Base-by-base conservation (phyloP, 2,797 vertebrate species). In the Pseudopleuronectes americanus region DNA sequence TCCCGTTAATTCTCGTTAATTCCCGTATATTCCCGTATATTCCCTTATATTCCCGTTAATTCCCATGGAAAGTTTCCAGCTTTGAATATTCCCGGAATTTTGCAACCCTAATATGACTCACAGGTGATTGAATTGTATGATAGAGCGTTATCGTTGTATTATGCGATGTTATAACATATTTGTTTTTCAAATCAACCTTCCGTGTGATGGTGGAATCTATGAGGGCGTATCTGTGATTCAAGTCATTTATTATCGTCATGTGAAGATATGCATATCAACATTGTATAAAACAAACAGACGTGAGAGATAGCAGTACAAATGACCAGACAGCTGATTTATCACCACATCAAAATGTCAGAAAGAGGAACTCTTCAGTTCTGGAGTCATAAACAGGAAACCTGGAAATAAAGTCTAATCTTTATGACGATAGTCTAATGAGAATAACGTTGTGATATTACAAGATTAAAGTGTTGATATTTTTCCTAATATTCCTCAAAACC, bases 291-390 rank as follows among this genome's bases (percentile, higher is more conserved):
- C 22, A 14, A 22, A 21, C 53, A 57, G 45, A 59, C 8, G 28
- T 80, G 65, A 72, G 13, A 31, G 13, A 80, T 38, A 54, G 43
- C 78, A 10, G 17, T 23, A 74, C 28, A 61, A 71, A 36, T 12
- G 14, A 36, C 24, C 72, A 79, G 82, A 81, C 74, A 2, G 26
- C 45, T 77, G 79, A 88, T 83, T 85, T 84, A 84, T 71, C 4
- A 7, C 9, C 57, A 17, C 21, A 66, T 76, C 67, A 67, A 81
- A 55, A 47, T 57, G 57, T 48, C 28, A 51, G 19, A 63, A 52
- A 74, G 28, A 54, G 41, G 28, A 23, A 21, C 45, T 63, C 49
- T 45, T 65, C 73, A 64, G 56, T 43, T 56, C 74, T n/a, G 6
- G 16, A 41, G 16, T 60, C 28, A 19, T 61, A 47, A 79, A 68